phyloP scores from a whole-genome alignment of 2,113 vertebrate species.

The Coryphaenoides rupestris region DNA sequence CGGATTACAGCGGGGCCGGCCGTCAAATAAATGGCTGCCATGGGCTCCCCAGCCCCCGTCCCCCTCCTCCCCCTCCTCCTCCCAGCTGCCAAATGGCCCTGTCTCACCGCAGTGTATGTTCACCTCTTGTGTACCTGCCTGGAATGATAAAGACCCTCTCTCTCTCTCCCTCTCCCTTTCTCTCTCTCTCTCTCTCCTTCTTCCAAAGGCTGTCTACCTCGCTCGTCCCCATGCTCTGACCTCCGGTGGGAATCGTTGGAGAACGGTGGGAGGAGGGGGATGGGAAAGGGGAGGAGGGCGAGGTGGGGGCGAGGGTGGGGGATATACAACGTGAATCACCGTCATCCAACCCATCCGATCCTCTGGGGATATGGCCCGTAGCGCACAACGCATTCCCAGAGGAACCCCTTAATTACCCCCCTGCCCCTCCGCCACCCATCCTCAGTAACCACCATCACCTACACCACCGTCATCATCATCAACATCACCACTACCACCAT shows the following conservation, averaged over 20 bases:
- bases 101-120: conserved; percentile 49
- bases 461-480: conserved; percentile 76
- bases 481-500: conserved; percentile 75
- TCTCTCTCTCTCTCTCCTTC: conserved; percentile 8
- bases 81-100: conserved; percentile 35
- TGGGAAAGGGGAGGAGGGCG: conserved; percentile 14
- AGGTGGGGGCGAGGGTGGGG: conserved; percentile 25
- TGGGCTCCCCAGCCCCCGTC: conserved; percentile 21
- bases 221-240: conserved; percentile 22
- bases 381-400: conserved; percentile 71
- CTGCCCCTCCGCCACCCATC: conserved; percentile 28
- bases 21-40: conserved; percentile 36
- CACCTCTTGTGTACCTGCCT: conserved; percentile 51
- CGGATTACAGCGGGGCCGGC: conserved; percentile 19
- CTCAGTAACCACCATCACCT: conserved; percentile 77
- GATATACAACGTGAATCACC: conserved; percentile 23
- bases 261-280: not conserved
- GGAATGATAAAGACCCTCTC: conserved; percentile 56
- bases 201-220: conserved; percentile 46
- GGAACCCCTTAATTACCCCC: conserved; percentile 81
- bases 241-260: conserved; percentile 39
- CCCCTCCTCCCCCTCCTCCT: not conserved
- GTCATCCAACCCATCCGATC: conserved; percentile 25
- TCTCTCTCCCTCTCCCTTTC: conserved; percentile 6
- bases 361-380: conserved; percentile 59